These are phyloP conservation scores for Galleria mellonella DNA, from an alignment of 1,140 invertebrate species.

Conservation along the genomic window DNA sequence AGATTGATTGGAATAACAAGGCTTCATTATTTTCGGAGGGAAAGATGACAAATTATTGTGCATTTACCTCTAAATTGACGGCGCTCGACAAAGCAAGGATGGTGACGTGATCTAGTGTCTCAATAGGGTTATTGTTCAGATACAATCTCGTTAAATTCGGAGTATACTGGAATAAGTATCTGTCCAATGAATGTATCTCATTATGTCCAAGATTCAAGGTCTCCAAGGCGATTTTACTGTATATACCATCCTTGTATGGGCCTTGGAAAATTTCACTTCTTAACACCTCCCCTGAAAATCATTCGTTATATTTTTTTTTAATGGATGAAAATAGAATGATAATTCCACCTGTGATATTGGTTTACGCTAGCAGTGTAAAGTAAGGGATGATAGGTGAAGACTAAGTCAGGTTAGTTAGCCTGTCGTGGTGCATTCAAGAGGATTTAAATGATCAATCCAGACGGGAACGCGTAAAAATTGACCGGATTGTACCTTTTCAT, in stretches of 20 bases:
- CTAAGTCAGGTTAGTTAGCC: no score
- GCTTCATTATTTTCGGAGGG: no score
- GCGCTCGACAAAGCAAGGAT: conserved; percentile 76
- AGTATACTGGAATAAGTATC: conserved; percentile 82
- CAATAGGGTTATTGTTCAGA: conserved; percentile 81
- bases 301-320: background rate
- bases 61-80: conserved; percentile 74
- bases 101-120: conserved; percentile 77
- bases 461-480: no score
- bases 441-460: no score
- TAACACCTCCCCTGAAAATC: conserved; percentile 74
- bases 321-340: no score
- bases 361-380: no score
- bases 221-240: conserved; percentile 78
- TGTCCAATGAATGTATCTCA: conserved; percentile 78
- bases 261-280: conserved; percentile 77
- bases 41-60: no score
- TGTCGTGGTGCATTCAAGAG: no score
- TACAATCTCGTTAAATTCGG: conserved; percentile 78
- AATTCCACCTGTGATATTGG: no score
- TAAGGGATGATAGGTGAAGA: no score
- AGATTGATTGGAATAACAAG: no score
- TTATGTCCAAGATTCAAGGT: conserved; percentile 82
- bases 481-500: no score
- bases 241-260: conserved; percentile 73